phyloP scores from a whole-genome alignment of 2,797 vertebrate genomes.

The Adrianichthys oophorus region DNA sequence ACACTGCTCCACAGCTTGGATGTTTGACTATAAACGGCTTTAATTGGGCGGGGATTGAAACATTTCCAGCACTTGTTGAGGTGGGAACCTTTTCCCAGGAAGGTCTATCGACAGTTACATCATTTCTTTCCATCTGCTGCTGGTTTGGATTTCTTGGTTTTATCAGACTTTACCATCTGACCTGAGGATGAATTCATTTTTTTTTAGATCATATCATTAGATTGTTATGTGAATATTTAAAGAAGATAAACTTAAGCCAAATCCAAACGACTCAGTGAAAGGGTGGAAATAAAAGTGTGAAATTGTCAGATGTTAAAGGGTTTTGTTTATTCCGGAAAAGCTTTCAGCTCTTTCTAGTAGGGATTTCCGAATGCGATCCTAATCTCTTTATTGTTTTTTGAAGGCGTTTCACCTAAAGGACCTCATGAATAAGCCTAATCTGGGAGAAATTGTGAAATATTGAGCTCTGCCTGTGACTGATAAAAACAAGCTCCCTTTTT shows the following conservation, averaged over 20 bases:
- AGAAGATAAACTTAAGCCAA: slow-evolving; percentile 57
- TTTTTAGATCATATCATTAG: slow-evolving; percentile 33
- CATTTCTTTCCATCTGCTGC: slow-evolving; percentile 4
- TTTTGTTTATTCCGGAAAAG: slow-evolving; percentile 67
- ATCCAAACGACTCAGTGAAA: slow-evolving; percentile 33
- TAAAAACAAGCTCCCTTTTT: slow-evolving; percentile 53
- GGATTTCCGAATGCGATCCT: slow-evolving; percentile 65
- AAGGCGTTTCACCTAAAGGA: slow-evolving; percentile 72
- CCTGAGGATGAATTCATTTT: slow-evolving; percentile 3
- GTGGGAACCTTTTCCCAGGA: slow-evolving; percentile 14
- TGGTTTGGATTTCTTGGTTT: slow-evolving; percentile 15
- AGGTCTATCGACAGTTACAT: background rate
- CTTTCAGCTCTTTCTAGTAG: slow-evolving; percentile 47
- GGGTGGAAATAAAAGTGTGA: slow-evolving; percentile 23
- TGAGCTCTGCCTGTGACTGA: slow-evolving; percentile 68
- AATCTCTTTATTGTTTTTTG: slow-evolving; percentile 71
- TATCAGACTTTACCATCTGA: slow-evolving; percentile 33
- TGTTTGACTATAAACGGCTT: slow-evolving; percentile 17
- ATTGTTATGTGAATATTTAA: slow-evolving; percentile 53
- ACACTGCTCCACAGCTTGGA: slow-evolving; percentile 56
- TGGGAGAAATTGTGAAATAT: slow-evolving; percentile 54
- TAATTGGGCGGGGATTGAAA: slow-evolving; percentile 47
- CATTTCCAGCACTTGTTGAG: slow-evolving; percentile 12
- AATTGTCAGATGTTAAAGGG: slow-evolving; percentile 46
- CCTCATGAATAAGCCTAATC: slow-evolving; percentile 69